These are phyloP conservation scores for Cecropterus lyciades DNA, from an alignment of 1,140 invertebrate species.

Conservation along the genomic window DNA sequence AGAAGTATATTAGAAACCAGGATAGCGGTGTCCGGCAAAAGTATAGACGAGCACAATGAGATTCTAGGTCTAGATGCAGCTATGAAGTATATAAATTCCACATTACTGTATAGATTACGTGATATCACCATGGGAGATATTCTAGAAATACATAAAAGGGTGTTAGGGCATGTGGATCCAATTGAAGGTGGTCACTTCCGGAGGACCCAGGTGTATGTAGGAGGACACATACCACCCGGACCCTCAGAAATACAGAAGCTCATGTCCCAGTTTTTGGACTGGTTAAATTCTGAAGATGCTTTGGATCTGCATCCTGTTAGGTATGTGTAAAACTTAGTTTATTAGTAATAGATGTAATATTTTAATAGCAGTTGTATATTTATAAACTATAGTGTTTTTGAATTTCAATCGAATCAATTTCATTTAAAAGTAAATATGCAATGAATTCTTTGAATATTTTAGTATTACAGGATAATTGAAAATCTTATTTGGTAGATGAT, in stretches of 20 bases:
- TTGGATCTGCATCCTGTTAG: conserved; percentile 94
- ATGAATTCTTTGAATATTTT: too few relatives aligned
- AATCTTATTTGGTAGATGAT: too few relatives aligned
- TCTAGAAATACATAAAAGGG: conserved; percentile 95
- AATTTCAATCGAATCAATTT: too few relatives aligned
- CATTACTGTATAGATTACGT: conserved; percentile 91
- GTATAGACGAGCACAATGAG: conserved; percentile 98
- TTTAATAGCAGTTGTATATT: too few relatives aligned
- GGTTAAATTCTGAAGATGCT: conserved; percentile 95
- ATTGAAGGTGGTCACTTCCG: conserved; percentile 93
- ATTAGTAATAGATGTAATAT: too few relatives aligned
- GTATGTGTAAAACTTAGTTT: conserved; percentile 69
- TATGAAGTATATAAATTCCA: conserved; percentile 97
- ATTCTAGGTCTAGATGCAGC: conserved; percentile 97
- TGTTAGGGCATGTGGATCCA: conserved; percentile 97
- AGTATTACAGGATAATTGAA: too few relatives aligned
- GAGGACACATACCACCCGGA: conserved; percentile 94
- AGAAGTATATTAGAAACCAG: conserved; percentile 96
- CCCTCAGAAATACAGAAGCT: conserved; percentile 91
- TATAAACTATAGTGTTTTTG: too few relatives aligned
- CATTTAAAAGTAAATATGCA: too few relatives aligned
- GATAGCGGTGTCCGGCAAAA: conserved; percentile 96
- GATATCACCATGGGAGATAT: conserved; percentile 93
- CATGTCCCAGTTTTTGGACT: conserved; percentile 95
- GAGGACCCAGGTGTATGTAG: conserved; percentile 95